Evolutionary conservation across 2,888 invertebrate genomes (phyloP), one percentile per base, ranked within the genome.

Genomic region (Drosophila basisetae): DNA sequence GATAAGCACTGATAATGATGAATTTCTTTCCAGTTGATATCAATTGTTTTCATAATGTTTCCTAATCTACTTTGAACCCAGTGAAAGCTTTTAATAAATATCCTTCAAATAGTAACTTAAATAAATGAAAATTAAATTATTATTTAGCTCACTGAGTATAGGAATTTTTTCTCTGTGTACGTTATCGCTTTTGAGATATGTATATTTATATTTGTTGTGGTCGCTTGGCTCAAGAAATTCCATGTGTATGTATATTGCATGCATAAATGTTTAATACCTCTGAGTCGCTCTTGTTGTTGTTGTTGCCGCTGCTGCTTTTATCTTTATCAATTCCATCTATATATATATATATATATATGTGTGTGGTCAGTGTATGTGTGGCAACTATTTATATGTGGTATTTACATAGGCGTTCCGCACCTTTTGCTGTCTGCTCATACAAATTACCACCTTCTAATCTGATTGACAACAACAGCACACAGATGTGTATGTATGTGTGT

Each of bases 341-440:
- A n/a, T 13, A 2, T 50, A 10, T 30, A 3, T 22, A 18, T 59
- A 18, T 25, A 9, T 50, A 11, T n/a, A n/a, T n/a, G n/a, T n/a
- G n/a, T 22, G 2, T 33, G 25, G 16, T 16, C 25, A 47, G 13
- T 25, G 47, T 47, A 9, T 49, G 28, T 30, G 25, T 7, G 39
- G 18, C 39, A 18, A 43, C 41, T 76, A 71, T 78, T 64, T 62
- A 52, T 41, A 31, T 60, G 43, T 37, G 22, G 25, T 41, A 52
- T 63, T 65, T 65, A 63, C 62, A 78, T 66, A 63, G 52, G 33
- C 28, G 50, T 62, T 73, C 39, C 61, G 61, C 56, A 61, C 73
- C 56, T 35, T 43, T 76, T 7, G 18, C 49, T 60, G 10, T 18
- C n/a, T 22, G 33, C 50, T 18, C 28, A 25, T 31, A 55, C 43